Base-by-base conservation (phyloP, 1,140 invertebrate species). In the Ptiloglossa arizonensis region DNA sequence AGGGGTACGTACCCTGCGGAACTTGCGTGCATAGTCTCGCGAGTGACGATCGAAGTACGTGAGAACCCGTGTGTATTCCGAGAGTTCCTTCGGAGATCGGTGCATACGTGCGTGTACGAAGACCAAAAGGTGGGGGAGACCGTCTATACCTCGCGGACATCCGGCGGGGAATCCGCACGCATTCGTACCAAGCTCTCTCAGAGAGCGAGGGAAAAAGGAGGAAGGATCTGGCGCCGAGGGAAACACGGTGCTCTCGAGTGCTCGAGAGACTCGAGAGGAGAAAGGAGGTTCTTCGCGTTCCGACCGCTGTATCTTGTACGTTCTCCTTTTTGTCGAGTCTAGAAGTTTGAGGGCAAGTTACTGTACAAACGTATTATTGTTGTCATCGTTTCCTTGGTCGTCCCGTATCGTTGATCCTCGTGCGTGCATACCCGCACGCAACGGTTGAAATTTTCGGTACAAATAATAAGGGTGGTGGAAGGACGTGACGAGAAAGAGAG, bases 361-460 rank as follows among this genome's bases (percentile, higher is more conserved):
- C 41, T 5, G 1, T 64, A 29, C 2, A 44, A 17, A 17, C 13
- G 24, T 13, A 17, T 44, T 8, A 8, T 29, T 24, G 15, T 22
- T 8, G n/a, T 60, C 19, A 27, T 69, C 17, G 17, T 54, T 50
- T 13, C 6, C 13, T 29, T 6, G 41, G 6, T 35, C 19, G 17
- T 50, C 32, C 1, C 41, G 27, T 44, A 35, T 17, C 41, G 46
- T 62, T 15, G 46, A 69, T 71, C 70, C 76, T 57, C 56, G 75
- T 35, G 75, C 38, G 60, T 79, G 60, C n/a, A 2, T 41, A 19
- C 17, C 27, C 67, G 44, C 56, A 77, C 82, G 80, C 78, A 76
- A 85, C 81, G 75, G 79, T 85, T 68, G 80, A 86, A 87, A 86
- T 83, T 87, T 86, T 86, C 80, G 79, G 62, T 83, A 82, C 66